These are phyloP conservation scores for Drosophila triauraria DNA, from an alignment of 1,140 invertebrate genomes.

Conservation along the genomic window DNA sequence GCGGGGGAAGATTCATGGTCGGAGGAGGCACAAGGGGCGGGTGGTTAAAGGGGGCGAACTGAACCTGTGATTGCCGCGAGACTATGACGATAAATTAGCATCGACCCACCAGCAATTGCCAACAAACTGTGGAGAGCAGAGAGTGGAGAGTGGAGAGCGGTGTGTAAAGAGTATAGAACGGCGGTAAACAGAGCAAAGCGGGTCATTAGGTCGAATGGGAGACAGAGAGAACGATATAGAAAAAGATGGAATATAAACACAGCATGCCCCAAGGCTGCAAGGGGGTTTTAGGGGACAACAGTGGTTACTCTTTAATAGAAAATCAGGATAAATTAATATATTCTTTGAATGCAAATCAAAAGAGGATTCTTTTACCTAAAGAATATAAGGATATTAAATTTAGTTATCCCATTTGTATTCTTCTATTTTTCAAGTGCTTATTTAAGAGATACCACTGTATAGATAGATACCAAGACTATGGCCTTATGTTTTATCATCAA, in stretches of 20 bases:
- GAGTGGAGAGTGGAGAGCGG: slow-evolving; percentile 1
- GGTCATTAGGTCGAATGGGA: slow-evolving; percentile 65
- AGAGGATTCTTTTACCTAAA: too few species aligned
- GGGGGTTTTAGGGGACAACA: background rate
- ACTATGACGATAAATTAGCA: slow-evolving; percentile 78
- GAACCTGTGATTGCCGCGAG: slow-evolving; percentile 69
- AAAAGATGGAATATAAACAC: slow-evolving; percentile 7
- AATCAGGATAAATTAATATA: background rate
- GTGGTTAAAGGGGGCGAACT: slow-evolving; percentile 16
- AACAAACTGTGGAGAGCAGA: slow-evolving; percentile 3
- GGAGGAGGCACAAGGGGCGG: background rate
- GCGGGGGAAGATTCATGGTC: slow-evolving; percentile 1
- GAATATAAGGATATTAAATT: too few species aligned
- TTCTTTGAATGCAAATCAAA: background rate
- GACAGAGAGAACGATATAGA: slow-evolving; percentile 6
- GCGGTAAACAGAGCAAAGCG: slow-evolving; percentile 56
- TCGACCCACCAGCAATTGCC: slow-evolving; percentile 45
- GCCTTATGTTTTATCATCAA: slow-evolving; percentile 19
- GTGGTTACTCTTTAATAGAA: background rate
- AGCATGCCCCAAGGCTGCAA: slow-evolving; percentile 39
- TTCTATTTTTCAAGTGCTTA: background rate
- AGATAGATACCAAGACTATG: background rate
- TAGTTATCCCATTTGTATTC: too few species aligned
- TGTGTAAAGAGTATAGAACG: background rate
- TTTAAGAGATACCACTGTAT: background rate